Percentiles rank a stretch among this genome's conserved stretches.
phyloP scores from a whole-genome alignment of 1,140 invertebrate species.

The Papilio dardanus region DNA sequence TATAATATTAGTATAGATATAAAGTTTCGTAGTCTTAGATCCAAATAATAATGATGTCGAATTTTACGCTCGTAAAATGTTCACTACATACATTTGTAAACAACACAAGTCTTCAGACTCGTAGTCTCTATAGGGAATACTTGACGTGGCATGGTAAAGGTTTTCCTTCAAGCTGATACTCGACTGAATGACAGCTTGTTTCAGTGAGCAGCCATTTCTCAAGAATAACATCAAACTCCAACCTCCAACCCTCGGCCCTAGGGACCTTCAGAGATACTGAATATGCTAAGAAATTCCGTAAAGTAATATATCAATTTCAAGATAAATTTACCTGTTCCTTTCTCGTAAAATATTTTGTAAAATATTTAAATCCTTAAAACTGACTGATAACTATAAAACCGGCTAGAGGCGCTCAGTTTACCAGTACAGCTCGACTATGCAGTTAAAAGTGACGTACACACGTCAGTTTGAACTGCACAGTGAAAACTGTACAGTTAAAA shows the following conservation, averaged over 20 bases:
- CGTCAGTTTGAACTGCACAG: no score
- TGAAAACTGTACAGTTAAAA: no score
- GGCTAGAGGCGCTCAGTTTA: no score
- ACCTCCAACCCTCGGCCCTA: neutral
- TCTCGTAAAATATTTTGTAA: no score
- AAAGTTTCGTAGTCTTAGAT: no score
- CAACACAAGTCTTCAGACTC: conserved; percentile 8
- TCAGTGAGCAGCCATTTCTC: conserved; percentile 1
- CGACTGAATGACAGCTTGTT: conserved; percentile 15
- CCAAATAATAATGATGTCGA: no score
- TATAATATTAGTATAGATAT: no score
- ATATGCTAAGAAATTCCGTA: neutral
- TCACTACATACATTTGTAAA: neutral
- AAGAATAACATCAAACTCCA: neutral
- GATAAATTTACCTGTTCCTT: neutral
- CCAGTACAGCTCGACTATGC: no score
- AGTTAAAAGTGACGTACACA: no score
- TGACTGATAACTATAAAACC: no score
- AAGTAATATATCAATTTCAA: neutral
- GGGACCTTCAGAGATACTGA: conserved; percentile 2
- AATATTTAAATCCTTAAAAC: no score
- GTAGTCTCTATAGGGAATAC: neutral
- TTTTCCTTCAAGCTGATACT: conserved; percentile 17
- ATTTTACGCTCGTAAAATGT: neutral
- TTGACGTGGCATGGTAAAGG: neutral